Evolutionary conservation across 2,888 invertebrate species (phyloP).

Genomic region (Chaetogeoica ovagalla): DNA sequence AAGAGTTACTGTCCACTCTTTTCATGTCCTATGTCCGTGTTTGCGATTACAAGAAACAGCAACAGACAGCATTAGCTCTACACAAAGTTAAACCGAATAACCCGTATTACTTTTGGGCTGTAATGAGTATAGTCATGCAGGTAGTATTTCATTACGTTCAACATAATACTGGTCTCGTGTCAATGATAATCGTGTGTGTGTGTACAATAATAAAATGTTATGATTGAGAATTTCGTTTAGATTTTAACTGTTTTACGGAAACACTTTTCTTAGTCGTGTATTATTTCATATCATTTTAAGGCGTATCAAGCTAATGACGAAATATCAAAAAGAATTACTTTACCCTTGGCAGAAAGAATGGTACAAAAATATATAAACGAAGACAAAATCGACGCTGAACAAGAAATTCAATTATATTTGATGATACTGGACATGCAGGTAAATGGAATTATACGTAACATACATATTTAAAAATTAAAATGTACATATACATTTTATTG

Average conservation of each 20-base stretch:
- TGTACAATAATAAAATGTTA: no score
- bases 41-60: constrained; percentile 86
- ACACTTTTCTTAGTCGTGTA: not conserved
- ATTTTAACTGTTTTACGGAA: not conserved
- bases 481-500: not conserved
- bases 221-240: not conserved
- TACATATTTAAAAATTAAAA: constrained; percentile 2
- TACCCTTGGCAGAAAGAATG: constrained; percentile 92
- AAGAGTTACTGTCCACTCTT: constrained; percentile 88
- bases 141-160: constrained; percentile 61
- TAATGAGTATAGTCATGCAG: constrained; percentile 95
- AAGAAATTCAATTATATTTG: constrained; percentile 88
- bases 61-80: constrained; percentile 83
- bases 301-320: constrained; percentile 58
- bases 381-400: constrained; percentile 88
- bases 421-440: constrained; percentile 70
- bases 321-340: constrained; percentile 68
- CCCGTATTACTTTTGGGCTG: constrained; percentile 97
- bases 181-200: no score
- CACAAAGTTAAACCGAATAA: constrained; percentile 91
- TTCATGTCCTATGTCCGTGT: constrained; percentile 95
- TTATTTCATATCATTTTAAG: constrained; percentile 52
- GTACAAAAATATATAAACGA: constrained; percentile 84
- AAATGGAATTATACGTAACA: not conserved
- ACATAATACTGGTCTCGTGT: no score